Evolutionary conservation across 2,797 vertebrate species (phyloP), one percentile per base, ranked within the genome.

Genomic region (Enteromius argenteus): DNA sequence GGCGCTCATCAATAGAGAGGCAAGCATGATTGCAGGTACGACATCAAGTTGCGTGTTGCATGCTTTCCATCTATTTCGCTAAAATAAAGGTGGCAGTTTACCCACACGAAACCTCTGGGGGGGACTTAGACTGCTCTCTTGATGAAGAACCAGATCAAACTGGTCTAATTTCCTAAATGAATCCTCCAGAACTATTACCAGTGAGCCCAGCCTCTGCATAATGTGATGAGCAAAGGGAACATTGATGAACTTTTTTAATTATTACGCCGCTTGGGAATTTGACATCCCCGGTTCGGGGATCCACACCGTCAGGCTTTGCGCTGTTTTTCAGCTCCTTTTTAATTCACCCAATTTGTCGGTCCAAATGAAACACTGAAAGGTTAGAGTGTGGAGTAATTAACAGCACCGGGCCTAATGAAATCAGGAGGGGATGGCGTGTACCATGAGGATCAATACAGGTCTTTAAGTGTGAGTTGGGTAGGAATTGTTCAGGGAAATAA

Each of bases 351-450:
- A 96, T 97, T 97, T 97, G 96, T 97, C 94, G 93, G 89, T 91
- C 93, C 96, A 96, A 96, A 96, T 96, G 94, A 97, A 97, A 96
- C 94, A 97, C 93, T 93, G 90, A 96, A 96, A 96, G 95, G 94
- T 97, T 96, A 95, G 93, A 95, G 92, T 91, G 93, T 95, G 94
- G 86, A 92, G 94, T 97, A 97, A 98, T 98, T 97, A 97, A 97
- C 95, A 94, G 93, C 92, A 94, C 90, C 90, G 89, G 86, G 92
- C 89, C 93, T 96, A 97, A 96, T 96, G 95, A 97, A 97, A 96
- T 94, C 94, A 91, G 92, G 92, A 93, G 93, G 92, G 94, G 93
- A 92, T 90, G 90, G 90, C 92, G 92, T 93, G 93, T 95, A 89
- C 95, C 94, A 92, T 90, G 89, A 87, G 90, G 94, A 97, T 97